Base-by-base conservation (phyloP, 2,113 vertebrate species). In the Aegypius monachus region DNA sequence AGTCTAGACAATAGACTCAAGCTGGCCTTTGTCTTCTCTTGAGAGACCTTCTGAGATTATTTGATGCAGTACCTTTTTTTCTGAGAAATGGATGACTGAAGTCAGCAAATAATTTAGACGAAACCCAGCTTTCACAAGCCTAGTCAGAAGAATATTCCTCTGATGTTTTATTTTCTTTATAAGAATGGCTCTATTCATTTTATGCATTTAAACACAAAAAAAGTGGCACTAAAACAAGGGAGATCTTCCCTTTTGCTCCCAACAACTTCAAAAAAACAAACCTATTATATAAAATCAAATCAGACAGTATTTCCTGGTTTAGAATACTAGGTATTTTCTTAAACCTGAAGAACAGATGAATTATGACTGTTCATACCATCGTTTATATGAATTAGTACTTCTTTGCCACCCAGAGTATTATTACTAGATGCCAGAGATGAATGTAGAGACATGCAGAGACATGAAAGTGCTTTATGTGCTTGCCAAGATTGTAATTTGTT, bases 51-150 rank as follows among this genome's bases (percentile, higher is more conserved):
- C 84, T 36, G 61, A 91, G 78, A 95, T 80, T 52, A 47, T 47
- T 67, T 25, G 87, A 82, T 79, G 52, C 38, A 52, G 47, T 8
- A 59, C 29, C 45, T 68, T 88, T 61, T 71, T 73, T 45, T 50
- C 70, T 79, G 52, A 94, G 87, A 96, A 93, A 95, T 52, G 47
- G 73, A 85, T 52, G 56, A 85, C 87, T 80, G 43, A 95, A 93
- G 90, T 96, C 81, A 95, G 93, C 89, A 96, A 94, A 94, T 80
- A 91, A 91, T 88, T 96, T 85, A 87, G 70, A 94, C 81, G 82
- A 88, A 82, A 79, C 20, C 27, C 66, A 82, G 31, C 52, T 87
- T 71, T 75, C 81, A 87, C 34, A 80, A 75, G 48, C 21, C 19
- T 32, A 29, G 81, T 58, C 53, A 66, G 53, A 65, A 50, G 47